Conservation (phyloP, 1,140 invertebrate species). For the Drosophila punjabiensis region DNA sequence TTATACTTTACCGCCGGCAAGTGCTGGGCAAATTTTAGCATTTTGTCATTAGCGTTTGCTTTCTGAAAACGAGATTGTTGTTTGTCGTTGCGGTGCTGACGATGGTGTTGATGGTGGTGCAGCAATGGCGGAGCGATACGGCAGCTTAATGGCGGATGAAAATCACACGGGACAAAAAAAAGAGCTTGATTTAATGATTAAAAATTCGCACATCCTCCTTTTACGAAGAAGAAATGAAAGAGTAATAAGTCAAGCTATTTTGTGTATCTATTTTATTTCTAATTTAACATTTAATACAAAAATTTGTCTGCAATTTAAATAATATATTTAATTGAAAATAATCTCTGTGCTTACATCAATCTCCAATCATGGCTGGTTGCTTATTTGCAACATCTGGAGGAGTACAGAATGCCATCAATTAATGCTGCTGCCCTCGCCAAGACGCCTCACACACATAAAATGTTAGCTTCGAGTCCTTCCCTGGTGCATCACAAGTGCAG, state of each 20-base stretch:
- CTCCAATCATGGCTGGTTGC: background rate
- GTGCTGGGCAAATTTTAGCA: slow-evolving; percentile 66
- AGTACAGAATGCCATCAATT: slow-evolving; percentile 44
- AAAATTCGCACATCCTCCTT: too few species aligned
- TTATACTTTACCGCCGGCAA: slow-evolving; percentile 14
- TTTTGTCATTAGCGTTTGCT: slow-evolving; percentile 83
- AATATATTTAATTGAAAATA: background rate
- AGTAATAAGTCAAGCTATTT: too few species aligned
- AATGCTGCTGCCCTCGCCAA: slow-evolving; percentile 34
- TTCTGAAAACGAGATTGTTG: slow-evolving; percentile 74
- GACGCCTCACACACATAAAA: slow-evolving; percentile 29
- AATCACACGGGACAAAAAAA: background rate
- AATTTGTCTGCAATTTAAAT: background rate
- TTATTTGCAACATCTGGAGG: slow-evolving; percentile 7
- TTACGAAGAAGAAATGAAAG: too few species aligned
- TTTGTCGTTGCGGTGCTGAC: slow-evolving; percentile 65
- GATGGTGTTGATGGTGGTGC: slow-evolving; percentile 23
- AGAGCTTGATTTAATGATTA: background rate
- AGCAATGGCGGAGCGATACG: slow-evolving; percentile 21
- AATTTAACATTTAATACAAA: background rate
- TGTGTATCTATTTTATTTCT: too few species aligned
- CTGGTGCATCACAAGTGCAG: slow-evolving; percentile 37
- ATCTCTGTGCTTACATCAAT: background rate
- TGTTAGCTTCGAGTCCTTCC: slow-evolving; percentile 20
- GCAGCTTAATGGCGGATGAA: slow-evolving; percentile 54